Percentiles rank a stretch among this genome's conserved stretches.
These are phyloP conservation scores for Eudasyphora cyanicolor DNA, from an alignment of 2,888 invertebrate genomes.

Conservation along the genomic window DNA sequence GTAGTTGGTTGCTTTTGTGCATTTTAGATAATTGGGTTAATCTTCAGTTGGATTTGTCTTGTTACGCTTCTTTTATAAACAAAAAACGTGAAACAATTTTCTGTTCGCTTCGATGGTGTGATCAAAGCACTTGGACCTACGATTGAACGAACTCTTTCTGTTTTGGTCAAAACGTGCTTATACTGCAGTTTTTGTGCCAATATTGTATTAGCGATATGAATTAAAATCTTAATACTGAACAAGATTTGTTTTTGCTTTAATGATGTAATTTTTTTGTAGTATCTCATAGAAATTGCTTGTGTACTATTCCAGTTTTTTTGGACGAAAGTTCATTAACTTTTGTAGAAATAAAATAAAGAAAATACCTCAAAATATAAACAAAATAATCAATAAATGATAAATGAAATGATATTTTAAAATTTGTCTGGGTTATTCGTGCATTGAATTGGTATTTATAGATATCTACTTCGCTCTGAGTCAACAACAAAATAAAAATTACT, in stretches of 20 bases:
- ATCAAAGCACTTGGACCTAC: neutral
- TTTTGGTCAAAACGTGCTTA: conserved; percentile 17
- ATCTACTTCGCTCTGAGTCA: no score
- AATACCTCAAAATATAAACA: no score
- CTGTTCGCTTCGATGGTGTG: no score
- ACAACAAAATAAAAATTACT: no score
- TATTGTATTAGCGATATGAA: neutral
- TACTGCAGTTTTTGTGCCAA: neutral
- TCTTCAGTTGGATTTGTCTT: conserved; percentile 42
- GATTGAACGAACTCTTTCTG: neutral
- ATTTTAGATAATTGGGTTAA: conserved; percentile 62
- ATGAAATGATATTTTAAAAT: no score
- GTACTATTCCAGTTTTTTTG: neutral
- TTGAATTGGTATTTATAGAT: no score
- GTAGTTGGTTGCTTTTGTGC: conserved; percentile 24
- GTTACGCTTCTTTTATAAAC: neutral
- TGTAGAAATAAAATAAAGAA: no score
- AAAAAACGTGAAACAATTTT: conserved; percentile 17
- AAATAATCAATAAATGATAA: no score
- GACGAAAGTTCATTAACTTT: conserved; percentile 13
- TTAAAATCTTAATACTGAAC: neutral
- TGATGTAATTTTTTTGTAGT: neutral
- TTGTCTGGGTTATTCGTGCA: no score
- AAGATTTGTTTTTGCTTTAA: neutral
- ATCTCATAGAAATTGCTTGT: neutral